These are phyloP conservation scores for Brachyalestes nurse DNA, from an alignment of 2,797 vertebrate genomes.

Conservation along the genomic window DNA sequence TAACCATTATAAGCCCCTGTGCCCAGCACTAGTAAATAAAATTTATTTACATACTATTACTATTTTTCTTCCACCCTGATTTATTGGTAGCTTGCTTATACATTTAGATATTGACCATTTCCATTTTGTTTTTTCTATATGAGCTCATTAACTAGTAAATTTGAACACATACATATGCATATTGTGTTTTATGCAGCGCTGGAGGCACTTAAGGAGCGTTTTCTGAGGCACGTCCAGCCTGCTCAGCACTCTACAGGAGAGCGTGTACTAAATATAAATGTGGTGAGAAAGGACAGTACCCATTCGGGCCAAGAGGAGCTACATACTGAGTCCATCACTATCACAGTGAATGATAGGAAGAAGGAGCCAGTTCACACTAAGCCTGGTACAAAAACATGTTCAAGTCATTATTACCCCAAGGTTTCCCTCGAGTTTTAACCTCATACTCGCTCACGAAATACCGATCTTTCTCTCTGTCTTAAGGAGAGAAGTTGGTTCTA, in stretches of 20 bases:
- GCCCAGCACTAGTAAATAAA: too few species aligned
- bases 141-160: too few species aligned
- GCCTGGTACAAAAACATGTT: conserved; percentile 78
- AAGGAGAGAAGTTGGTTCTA: conserved; percentile 88
- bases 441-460: not conserved
- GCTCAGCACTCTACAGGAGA: conserved; percentile 69
- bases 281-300: conserved; percentile 86
- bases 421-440: not conserved
- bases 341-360: conserved; percentile 81
- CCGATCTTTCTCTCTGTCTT: not conserved
- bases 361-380: conserved; percentile 76
- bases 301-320: conserved; percentile 88
- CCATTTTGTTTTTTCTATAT: not conserved
- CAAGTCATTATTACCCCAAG: not conserved
- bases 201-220: conserved; percentile 90
- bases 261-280: conserved; percentile 79
- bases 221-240: conserved; percentile 84
- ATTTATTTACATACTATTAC: too few species aligned
- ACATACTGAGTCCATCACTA: conserved; percentile 78
- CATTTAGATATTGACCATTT: too few species aligned
- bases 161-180: too few species aligned
- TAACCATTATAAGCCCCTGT: too few species aligned
- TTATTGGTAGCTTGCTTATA: not conserved
- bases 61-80: not conserved
- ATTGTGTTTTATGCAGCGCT: conserved; percentile 76